Evolutionary conservation across 2,888 invertebrate species (phyloP), one percentile per base, ranked within the genome.

Genomic region (Ennomos fuscantarius): DNA sequence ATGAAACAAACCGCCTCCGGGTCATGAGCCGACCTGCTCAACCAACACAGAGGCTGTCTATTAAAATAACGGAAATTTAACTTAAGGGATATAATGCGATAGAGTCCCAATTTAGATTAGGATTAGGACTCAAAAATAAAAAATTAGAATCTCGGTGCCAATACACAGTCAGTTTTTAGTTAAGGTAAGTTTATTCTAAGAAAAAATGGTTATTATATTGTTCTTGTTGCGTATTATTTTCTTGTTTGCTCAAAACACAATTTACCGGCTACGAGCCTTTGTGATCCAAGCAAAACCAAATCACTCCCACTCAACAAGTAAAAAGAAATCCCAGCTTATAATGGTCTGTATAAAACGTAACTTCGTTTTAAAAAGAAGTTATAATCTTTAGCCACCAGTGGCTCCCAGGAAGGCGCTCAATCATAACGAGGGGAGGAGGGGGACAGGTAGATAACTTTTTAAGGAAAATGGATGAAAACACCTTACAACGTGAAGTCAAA

Each of bases 381-480:
- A 70, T 76, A 77, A 79, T 76, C 72, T 76, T 57, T 63, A 64
- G 60, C 69, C 62, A 64, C 65, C 62, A 62, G 65, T 47, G 60
- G 68, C 72, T 69, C 70, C 69, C 55, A n/a, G 49, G 71, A 50
- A 73, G 68, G 75, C 56, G 50, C 70, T 80, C 74, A 70, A 72
- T 79, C 78, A 74, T 76, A 73, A 74, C 73, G 72, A 65, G 67
- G 57, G 40, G 65, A 8, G 55, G 41, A 12, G 47, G 35, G 68
- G 46, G 41, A 41, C 11, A 63, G 53, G 32, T 63, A 53, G 45
- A 49, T 54, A 65, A 68, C 62, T 73, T 72, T 63, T 65, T 63
- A 62, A 59, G 64, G 69, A 73, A 76, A 78, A 78, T 75, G 76
- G 74, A 76, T 71, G 72, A 76, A 74, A 77, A 70, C 73, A 72